These are phyloP conservation scores for Gambusia yucatana DNA, from an alignment of 2,797 vertebrate genomes.

Conservation along the genomic window DNA sequence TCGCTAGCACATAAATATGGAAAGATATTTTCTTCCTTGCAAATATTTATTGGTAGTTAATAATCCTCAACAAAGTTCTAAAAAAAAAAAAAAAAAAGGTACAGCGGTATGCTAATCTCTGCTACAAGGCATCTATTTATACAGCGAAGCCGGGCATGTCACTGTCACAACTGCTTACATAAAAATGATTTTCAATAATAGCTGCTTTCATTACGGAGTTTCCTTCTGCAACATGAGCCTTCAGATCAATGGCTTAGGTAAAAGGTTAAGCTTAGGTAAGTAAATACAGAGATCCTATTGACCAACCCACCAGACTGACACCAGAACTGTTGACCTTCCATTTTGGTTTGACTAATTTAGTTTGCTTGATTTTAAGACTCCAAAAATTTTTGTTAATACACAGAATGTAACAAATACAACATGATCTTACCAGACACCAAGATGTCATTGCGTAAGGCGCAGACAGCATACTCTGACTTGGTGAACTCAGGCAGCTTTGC, in stretches of 20 bases:
- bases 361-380: constrained; percentile 8
- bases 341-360: background rate
- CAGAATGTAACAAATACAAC: background rate
- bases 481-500: constrained; percentile 98
- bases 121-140: background rate
- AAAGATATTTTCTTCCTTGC: background rate
- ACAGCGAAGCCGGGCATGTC: background rate
- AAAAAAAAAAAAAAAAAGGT: background rate
- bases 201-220: background rate
- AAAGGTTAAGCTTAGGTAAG: background rate
- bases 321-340: background rate
- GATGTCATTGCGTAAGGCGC: constrained; percentile 96
- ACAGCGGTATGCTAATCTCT: background rate
- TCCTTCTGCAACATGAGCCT: background rate
- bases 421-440: constrained; percentile 93
- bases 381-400: background rate
- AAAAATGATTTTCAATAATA: background rate
- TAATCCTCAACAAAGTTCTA: background rate
- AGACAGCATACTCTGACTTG: constrained; percentile 98
- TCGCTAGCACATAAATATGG: background rate
- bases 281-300: background rate
- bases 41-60: constrained; percentile 3
- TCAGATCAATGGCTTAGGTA: background rate
- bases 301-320: background rate
- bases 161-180: background rate